These are phyloP conservation scores for Mormyrops boulengeri DNA, from an alignment of 2,797 vertebrate genomes.

Conservation along the genomic window DNA sequence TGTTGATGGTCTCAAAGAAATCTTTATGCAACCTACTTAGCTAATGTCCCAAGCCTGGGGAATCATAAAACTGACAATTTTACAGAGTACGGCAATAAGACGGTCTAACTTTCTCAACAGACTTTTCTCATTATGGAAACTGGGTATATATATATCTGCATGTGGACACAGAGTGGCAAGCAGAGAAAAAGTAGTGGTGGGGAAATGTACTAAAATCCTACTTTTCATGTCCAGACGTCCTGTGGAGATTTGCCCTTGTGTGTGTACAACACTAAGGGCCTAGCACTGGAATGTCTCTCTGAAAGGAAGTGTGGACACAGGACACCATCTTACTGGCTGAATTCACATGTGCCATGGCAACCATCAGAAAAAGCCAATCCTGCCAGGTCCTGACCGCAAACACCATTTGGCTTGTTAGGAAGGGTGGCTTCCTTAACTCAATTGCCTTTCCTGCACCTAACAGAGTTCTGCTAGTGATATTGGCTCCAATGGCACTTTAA, in stretches of 20 bases:
- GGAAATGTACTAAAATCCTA: background rate
- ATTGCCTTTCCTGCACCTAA: conserved; percentile 16
- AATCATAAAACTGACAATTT: background rate
- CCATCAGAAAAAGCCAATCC: conserved; percentile 7
- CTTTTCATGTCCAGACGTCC: background rate
- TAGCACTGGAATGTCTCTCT: background rate
- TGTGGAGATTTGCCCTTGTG: background rate
- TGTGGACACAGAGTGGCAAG: background rate
- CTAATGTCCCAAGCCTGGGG: background rate
- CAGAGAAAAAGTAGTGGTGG: background rate
- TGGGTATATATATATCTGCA: background rate
- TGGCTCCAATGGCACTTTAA: conserved; percentile 10
- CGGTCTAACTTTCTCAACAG: background rate
- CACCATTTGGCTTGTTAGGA: background rate
- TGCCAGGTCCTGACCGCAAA: background rate
- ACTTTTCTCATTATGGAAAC: background rate
- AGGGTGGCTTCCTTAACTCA: conserved; percentile 4
- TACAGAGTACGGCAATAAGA: background rate
- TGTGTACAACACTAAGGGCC: background rate
- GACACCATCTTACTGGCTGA: background rate
- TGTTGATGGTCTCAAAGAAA: background rate
- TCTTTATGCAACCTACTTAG: background rate
- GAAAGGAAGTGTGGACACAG: conserved; percentile 14
- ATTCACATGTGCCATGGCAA: conserved; percentile 20
- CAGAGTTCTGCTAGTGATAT: background rate